phyloP scores from a whole-genome alignment of 2,797 vertebrate species.

The Taeniopygia guttata region DNA sequence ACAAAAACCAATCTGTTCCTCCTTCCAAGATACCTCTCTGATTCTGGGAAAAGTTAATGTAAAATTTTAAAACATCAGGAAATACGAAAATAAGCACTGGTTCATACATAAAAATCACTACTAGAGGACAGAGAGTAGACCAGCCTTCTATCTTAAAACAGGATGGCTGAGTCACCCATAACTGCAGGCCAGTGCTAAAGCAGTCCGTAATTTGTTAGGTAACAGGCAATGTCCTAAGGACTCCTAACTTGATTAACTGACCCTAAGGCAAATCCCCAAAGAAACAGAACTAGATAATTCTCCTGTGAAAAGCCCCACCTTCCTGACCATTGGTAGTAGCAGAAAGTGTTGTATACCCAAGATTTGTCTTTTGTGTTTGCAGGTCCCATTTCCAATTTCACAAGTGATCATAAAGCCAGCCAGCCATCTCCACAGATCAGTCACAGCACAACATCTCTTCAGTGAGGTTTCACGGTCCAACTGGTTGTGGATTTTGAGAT shows the following conservation, averaged over 20 bases:
- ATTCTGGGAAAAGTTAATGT: background rate
- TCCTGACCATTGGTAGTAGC: background rate
- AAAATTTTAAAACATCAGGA: background rate
- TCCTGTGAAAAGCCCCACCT: background rate
- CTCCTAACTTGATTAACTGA: background rate
- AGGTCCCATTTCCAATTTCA: background rate
- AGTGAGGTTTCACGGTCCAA: background rate
- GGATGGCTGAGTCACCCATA: background rate
- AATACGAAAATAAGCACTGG: background rate
- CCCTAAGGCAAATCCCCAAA: background rate
- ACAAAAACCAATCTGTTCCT: background rate
- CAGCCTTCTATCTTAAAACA: background rate
- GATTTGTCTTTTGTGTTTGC: background rate
- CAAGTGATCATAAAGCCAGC: background rate
- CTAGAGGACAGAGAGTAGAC: background rate
- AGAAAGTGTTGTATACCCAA: background rate
- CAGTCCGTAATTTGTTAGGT: background rate
- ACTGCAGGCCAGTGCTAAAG: background rate
- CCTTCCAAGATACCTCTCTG: background rate
- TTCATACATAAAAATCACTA: background rate
- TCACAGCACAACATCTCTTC: background rate
- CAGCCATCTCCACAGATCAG: background rate
- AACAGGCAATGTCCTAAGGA: background rate
- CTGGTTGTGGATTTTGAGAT: background rate
- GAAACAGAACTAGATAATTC: background rate